These are phyloP conservation scores for Echinarachnius parma DNA, from an alignment of 53 echinoderm and acorn worm species.

Conservation along the genomic window DNA sequence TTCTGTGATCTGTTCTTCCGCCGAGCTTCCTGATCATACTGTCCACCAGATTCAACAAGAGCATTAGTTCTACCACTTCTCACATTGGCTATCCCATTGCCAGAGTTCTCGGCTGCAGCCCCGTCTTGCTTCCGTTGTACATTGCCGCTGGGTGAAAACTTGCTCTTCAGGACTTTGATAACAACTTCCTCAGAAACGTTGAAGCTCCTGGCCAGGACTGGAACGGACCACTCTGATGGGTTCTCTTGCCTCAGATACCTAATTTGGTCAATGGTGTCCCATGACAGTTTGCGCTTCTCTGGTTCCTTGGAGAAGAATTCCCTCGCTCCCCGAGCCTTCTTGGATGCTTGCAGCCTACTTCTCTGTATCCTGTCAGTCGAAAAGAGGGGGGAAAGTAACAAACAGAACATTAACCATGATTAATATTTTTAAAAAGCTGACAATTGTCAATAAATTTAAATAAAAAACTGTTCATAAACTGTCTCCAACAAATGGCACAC, in stretches of 20 bases:
- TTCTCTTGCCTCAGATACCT: constrained; percentile 79
- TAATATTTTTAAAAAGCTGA: no score
- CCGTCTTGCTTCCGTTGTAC: constrained; percentile 51
- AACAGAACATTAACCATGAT: no score
- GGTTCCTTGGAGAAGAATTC: background rate
- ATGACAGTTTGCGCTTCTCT: constrained; percentile 59
- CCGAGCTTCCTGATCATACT: background rate
- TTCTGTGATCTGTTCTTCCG: background rate
- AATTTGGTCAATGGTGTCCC: constrained; percentile 87
- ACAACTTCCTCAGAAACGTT: constrained; percentile 56
- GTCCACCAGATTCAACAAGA: background rate
- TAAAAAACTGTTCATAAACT: no score
- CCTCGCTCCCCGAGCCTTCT: constrained; percentile 13
- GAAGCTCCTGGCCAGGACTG: constrained; percentile 69
- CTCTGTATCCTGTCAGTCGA: constrained; percentile 1
- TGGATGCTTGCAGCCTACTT: background rate
- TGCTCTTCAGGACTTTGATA: constrained; percentile 79
- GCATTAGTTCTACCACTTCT: background rate
- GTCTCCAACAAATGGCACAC: no score
- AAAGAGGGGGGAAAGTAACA: background rate
- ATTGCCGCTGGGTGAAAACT: constrained; percentile 60
- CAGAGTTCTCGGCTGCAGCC: constrained; percentile 46
- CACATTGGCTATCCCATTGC: constrained; percentile 3
- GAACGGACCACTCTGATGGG: constrained; percentile 71
- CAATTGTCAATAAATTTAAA: no score